Evolutionary conservation across 1,140 invertebrate genomes (phyloP), one percentile per base, ranked within the genome.

Genomic region (Augochlora pura): DNA sequence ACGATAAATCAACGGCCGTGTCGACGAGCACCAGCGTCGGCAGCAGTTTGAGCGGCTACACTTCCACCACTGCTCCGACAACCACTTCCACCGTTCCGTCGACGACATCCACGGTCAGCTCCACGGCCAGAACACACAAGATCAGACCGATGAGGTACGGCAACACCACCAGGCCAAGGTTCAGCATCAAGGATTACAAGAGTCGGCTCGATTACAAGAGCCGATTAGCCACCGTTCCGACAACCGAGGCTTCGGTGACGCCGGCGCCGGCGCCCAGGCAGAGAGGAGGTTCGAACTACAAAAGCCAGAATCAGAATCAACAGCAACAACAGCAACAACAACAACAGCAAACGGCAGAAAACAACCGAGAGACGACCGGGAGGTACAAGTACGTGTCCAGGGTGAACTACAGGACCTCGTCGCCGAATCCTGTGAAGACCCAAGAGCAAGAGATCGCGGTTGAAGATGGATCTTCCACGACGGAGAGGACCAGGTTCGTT

Each of bases 141-240:
- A 88, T 91, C 8, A 84, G 91, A 14, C 89, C 91, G 1, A 84
- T 91, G 42, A 84, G 90, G 67, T 90, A 89, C 64, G 89, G 89
- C 1, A 93, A 92, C 54, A 71, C 90, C 0, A 92, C 91, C 2
- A 85, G 91, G 1, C 92, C 92, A 5, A 85, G 92, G 8, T 92
- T 93, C 71, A 92, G 91, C 78, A 88, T 93, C 16, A 93, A 94
- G 80, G 93, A 94, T 66, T 94, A 94, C 83, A 93, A 92, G 83
- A 93, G 88, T 25, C 87, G 92, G 3, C 75, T 93, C 72, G 92
- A 93, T 57, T 90, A 91, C 70, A 92, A 91, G 54, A 93, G 85
- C 52, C 89, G 89, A 77, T 74, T 91, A 12, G 62, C 78, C 1
- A 86, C 87, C 1, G 67, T 69, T 14, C 77, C 86, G 0, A 89